Percentiles rank a stretch among this genome's conserved stretches.
Evolutionary conservation across 2,888 invertebrate genomes (phyloP).

Genomic region (Hirtodrosophila cameraria): DNA sequence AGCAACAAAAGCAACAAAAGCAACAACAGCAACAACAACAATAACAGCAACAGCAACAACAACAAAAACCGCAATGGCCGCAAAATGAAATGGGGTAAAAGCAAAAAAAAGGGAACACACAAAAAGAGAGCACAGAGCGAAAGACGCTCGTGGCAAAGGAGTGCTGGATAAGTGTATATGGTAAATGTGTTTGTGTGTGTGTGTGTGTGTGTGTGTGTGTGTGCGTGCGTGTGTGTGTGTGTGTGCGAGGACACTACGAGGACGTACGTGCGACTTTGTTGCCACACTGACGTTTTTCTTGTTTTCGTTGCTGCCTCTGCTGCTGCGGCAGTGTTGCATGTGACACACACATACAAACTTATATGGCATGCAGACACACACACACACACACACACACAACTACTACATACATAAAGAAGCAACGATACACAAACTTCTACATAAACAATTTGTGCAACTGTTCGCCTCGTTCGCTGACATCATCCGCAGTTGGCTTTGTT

Average conservation of each 20-base stretch:
- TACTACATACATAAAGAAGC: neutral
- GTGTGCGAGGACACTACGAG: conserved; percentile 72
- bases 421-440: conserved; percentile 13
- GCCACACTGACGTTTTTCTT: conserved; percentile 45
- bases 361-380: neutral
- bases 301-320: conserved; percentile 33
- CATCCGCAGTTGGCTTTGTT: conserved; percentile 61
- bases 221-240: conserved; percentile 29
- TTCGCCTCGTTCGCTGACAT: conserved; percentile 70
- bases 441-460: conserved; percentile 25
- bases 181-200: too few species aligned
- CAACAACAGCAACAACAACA: conserved; percentile 9
- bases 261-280: conserved; percentile 73
- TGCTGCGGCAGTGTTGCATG: conserved; percentile 68
- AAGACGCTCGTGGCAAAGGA: conserved; percentile 65
- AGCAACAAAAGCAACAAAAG: conserved; percentile 19
- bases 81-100: conserved; percentile 58
- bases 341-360: conserved; percentile 29
- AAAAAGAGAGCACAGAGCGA: conserved; percentile 21
- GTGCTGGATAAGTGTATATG: conserved; percentile 41
- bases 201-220: conserved; percentile 20
- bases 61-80: conserved; percentile 70
- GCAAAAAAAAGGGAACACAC: conserved; percentile 13
- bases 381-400: neutral
- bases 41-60: conserved; percentile 30